These are phyloP conservation scores for Corvus hawaiiensis DNA, from an alignment of 2,113 vertebrate genomes.

Conservation along the genomic window DNA sequence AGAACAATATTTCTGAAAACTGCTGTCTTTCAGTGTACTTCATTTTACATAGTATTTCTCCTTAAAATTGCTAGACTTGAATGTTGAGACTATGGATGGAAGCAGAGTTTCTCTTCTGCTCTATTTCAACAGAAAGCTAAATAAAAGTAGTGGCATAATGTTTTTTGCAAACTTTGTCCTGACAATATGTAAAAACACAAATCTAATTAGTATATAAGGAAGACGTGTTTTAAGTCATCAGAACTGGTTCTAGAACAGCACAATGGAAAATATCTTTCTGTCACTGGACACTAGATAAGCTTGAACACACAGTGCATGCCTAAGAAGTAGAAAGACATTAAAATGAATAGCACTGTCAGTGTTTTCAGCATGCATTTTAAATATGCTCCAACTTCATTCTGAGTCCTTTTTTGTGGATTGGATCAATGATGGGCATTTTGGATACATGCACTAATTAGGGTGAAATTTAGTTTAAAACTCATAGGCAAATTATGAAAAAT, in stretches of 20 bases:
- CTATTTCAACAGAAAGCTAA: background rate
- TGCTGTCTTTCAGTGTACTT: background rate
- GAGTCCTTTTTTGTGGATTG: background rate
- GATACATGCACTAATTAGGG: background rate
- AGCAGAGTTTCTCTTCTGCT: background rate
- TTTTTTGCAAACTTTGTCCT: background rate
- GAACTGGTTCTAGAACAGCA: background rate
- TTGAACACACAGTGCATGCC: background rate
- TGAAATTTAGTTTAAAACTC: background rate
- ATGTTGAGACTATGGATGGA: background rate
- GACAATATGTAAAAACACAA: background rate
- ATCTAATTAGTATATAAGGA: background rate
- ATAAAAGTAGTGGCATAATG: background rate
- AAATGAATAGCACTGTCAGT: background rate
- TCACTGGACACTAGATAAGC: background rate
- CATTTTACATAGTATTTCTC: background rate
- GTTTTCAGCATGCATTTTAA: background rate
- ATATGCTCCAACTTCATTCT: background rate
- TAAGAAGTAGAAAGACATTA: background rate
- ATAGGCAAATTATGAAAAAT: background rate
- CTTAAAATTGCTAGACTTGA: background rate
- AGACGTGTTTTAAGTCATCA: background rate
- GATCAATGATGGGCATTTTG: background rate
- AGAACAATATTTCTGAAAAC: background rate
- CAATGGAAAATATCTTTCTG: background rate